A percentile compares a stretch with the other conserved stretches of the same genome.
These are phyloP conservation scores for Chironomus striatipennis DNA, from an alignment of 1,140 invertebrate genomes.

Conservation along the genomic window DNA sequence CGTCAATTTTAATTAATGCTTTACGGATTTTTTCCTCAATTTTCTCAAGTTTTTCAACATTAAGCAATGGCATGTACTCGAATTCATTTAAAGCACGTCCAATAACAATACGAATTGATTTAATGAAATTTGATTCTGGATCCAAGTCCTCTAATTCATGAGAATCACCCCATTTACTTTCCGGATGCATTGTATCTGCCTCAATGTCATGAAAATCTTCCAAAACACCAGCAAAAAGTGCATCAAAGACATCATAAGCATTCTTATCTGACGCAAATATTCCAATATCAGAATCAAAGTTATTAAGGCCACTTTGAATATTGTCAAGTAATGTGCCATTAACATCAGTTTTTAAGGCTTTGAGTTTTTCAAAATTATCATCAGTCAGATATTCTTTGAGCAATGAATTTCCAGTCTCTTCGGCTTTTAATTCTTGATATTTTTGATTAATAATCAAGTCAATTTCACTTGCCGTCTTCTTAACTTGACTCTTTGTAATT, in stretches of 20 bases:
- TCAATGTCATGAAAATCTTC: slow-evolving; percentile 61
- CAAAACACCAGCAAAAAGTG: slow-evolving; percentile 69
- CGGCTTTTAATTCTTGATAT: slow-evolving; percentile 50
- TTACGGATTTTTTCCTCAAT: slow-evolving; percentile 30
- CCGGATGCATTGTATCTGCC: slow-evolving; percentile 46
- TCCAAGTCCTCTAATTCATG: slow-evolving; percentile 63
- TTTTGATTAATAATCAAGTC: slow-evolving; percentile 43
- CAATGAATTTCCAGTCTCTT: slow-evolving; percentile 50
- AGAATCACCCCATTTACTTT: slow-evolving; percentile 59
- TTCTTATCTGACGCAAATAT: slow-evolving; percentile 67
- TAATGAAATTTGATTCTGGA: slow-evolving; percentile 56
- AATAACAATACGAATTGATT: slow-evolving; percentile 65
- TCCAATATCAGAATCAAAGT: slow-evolving; percentile 54
- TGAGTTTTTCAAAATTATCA: slow-evolving; percentile 56
- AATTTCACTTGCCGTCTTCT: slow-evolving; percentile 37
- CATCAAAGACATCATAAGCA: slow-evolving; percentile 55
- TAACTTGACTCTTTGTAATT: slow-evolving; percentile 32
- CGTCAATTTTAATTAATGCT: slow-evolving; percentile 41
- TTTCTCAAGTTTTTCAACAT: slow-evolving; percentile 50
- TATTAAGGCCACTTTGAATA: slow-evolving; percentile 56
- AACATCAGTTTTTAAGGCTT: slow-evolving; percentile 50
- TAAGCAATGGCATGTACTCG: slow-evolving; percentile 70
- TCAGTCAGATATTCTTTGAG: slow-evolving; percentile 63
- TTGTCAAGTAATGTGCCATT: slow-evolving; percentile 44
- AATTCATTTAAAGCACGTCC: slow-evolving; percentile 59